Evolutionary conservation across 2,113 vertebrate species (phyloP).

Genomic region (Bubo blakistoni): DNA sequence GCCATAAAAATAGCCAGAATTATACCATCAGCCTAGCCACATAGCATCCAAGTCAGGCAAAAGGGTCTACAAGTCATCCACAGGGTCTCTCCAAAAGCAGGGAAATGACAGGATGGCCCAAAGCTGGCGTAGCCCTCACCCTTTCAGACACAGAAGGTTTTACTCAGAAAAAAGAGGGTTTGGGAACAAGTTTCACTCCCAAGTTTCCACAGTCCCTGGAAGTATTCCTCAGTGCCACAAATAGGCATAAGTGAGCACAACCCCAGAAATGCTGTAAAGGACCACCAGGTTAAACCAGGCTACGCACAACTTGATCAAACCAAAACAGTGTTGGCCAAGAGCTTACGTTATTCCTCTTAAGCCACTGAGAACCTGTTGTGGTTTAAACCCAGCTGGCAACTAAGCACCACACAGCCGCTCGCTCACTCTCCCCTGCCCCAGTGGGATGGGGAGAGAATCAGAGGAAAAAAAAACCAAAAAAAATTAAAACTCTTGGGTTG

Average conservation of each 20-base stretch:
- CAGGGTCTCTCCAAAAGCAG: not conserved
- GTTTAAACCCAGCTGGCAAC: too few species aligned
- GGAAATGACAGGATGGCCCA: not conserved
- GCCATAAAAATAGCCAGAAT: not conserved
- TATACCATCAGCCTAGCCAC: not conserved
- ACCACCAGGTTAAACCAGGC: not conserved
- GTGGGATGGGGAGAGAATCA: too few species aligned
- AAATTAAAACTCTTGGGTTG: too few species aligned
- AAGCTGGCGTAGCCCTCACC: not conserved
- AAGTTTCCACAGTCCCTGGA: not conserved
- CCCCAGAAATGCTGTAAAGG: not conserved
- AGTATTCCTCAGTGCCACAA: not conserved
- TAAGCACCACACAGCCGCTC: too few species aligned
- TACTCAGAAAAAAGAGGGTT: not conserved
- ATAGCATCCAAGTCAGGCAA: fast-evolving
- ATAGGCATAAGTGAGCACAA: not conserved
- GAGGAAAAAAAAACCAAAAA: too few species aligned
- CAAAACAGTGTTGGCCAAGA: not conserved
- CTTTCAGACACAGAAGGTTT: not conserved
- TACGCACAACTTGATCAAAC: not conserved
- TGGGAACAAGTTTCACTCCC: not conserved
- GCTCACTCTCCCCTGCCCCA: too few species aligned
- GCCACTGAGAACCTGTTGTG: not conserved
- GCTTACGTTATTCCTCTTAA: not conserved
- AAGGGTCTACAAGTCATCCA: not conserved